Percentiles rank a stretch among this genome's conserved stretches.
phyloP scores from a whole-genome alignment of 1,140 invertebrate species.

The Notospermus geniculatus region DNA sequence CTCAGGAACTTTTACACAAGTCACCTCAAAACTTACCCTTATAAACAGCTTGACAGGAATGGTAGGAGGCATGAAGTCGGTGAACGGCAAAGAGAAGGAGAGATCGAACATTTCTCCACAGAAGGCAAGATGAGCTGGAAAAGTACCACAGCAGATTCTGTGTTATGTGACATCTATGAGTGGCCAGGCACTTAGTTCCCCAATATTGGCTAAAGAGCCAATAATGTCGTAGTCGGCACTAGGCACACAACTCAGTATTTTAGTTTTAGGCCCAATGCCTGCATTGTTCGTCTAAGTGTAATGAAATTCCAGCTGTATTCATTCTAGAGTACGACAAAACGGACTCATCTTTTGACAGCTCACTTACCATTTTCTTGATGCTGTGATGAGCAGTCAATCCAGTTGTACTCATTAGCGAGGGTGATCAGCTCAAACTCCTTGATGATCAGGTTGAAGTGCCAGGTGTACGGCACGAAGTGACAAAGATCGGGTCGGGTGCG shows the following conservation, averaged over 20 bases:
- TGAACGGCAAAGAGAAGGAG: conserved; percentile 88
- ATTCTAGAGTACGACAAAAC: too few species aligned
- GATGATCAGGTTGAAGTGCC: conserved; percentile 84
- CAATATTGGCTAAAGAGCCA: too few species aligned
- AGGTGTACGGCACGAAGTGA: conserved; percentile 95
- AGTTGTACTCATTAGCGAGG: conserved; percentile 95
- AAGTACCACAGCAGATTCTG: conserved; percentile 25
- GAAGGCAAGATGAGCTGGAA: conserved; percentile 79
- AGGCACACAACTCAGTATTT: too few species aligned
- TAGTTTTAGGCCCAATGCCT: too few species aligned
- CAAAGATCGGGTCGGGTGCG: conserved; percentile 84
- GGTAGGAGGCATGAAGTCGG: conserved; percentile 84
- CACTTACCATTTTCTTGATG: conserved; percentile 77
- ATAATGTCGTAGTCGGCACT: too few species aligned
- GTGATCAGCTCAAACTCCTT: conserved; percentile 92
- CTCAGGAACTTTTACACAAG: not conserved
- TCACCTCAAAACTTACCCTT: conserved; percentile 61
- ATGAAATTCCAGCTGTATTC: too few species aligned
- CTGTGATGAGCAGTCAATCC: conserved; percentile 87
- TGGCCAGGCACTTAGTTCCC: too few species aligned
- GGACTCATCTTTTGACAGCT: not conserved
- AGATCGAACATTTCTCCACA: conserved; percentile 91
- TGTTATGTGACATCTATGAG: too few species aligned
- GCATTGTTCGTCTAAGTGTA: too few species aligned
- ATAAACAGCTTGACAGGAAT: conserved; percentile 89